Evolutionary conservation across 2,888 invertebrate genomes (phyloP), one percentile per base, ranked within the genome.

Genomic region (Carpatolechia fugitivella): DNA sequence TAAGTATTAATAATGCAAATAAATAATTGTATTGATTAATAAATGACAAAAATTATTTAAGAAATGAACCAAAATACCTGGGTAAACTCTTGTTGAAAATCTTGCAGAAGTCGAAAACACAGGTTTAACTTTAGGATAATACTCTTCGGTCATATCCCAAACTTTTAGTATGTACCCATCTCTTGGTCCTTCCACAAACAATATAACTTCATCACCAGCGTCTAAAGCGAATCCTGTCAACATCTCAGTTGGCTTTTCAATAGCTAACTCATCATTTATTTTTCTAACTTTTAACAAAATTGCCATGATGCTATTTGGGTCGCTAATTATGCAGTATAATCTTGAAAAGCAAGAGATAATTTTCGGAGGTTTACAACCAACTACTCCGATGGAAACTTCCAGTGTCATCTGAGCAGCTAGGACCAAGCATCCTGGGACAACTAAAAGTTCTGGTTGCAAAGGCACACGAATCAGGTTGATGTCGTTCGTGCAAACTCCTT

Each of bases 171-270:
- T 82, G 1, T 71, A 52, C 0, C 83, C 80, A 58, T 87, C 80
- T 56, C 68, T 77, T 36, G 71, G 76, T 3, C 89, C 89, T 68
- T 90, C 89, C 1, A 86, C 54, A 48, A 70, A 89, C 46, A 88
- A 65, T 8, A 88, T 16, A 0, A 78, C 74, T 7, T 60, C 60
- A 54, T 74, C 70, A 0, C 86, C 83, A 1, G 76, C 74, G 60
- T 89, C 85, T n/a, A 88, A 18, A 24, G 75, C 77, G 62, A 88
- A 89, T 3, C 89, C 89, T 18, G 88, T 81, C 35, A 90, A 56
- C 33, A 76, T 52, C 7, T 76, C 67, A 6, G 70, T 58, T 55
- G 31, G 70, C 4, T 58, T 62, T 0, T 58, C 63, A 10, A 56
- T 20, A 11, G 65, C 33, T 10, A 71, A 48, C 1, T 64, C 59